phyloP scores from a whole-genome alignment of 2,888 invertebrate genomes.

The Thereva unica region DNA sequence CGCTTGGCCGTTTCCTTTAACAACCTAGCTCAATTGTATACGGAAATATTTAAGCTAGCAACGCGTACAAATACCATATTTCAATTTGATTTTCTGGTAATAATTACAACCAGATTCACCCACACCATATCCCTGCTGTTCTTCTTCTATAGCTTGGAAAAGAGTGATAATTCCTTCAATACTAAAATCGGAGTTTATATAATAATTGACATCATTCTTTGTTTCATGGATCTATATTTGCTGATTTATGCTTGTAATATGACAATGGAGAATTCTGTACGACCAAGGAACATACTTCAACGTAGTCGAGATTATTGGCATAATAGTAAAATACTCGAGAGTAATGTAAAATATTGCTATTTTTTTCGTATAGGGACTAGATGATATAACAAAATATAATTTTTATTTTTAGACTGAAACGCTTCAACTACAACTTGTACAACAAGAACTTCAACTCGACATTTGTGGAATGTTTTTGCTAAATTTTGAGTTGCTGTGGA shows the following conservation, averaged over 20 bases:
- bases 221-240: not conserved
- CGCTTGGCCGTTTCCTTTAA: no score
- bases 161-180: not conserved
- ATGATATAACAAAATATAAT: slow-evolving; percentile 1
- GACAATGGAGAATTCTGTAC: slow-evolving; percentile 2
- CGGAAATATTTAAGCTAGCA: no score
- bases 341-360: not conserved
- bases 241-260: slow-evolving; percentile 2
- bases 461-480: slow-evolving; percentile 17
- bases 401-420: slow-evolving; percentile 11
- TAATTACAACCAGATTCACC: no score
- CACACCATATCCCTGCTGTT: no score
- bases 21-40: no score
- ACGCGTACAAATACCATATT: no score
- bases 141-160: no score
- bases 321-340: not conserved
- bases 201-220: not conserved
- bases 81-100: no score
- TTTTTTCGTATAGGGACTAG: not conserved
- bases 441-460: not conserved
- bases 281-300: slow-evolving; percentile 2
- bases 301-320: not conserved
- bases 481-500: not conserved
- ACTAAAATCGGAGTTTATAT: not conserved
- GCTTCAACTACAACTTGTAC: slow-evolving; percentile 2